Base-by-base conservation (phyloP, 2,888 invertebrate species). In the Hydrotaea cyrtoneurina region DNA sequence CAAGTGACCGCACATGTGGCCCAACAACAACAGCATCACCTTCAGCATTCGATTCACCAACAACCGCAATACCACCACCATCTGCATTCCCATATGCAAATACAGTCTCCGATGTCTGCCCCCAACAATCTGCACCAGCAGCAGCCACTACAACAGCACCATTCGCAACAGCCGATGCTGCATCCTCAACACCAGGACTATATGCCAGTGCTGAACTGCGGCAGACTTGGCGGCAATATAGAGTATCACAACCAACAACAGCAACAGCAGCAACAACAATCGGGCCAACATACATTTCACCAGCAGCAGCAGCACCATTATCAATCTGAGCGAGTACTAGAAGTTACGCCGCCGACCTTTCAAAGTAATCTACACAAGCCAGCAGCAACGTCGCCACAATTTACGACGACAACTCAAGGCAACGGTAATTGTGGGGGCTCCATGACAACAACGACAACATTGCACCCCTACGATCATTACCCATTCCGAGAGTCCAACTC, bases 401-500 rank as follows among this genome's bases (percentile, higher is more conserved):
- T 50, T 59, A 71, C 19, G 17, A 19, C 74, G 73, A 71, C 80
- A 53, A 78, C 77, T 64, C 73, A 64, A 59, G 85, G 74, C 86
- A 87, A 57, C 83, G 87, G 84, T 86, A 89, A 87, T 85, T 90
- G 91, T 88, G 88, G 87, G 26, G n/a, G 88, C 73, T 78, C 87
- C 75, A 78, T 88, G 73, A 82, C 88, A 86, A 66, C 85, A 72
- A 50, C 86, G 26, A 21, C 77, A 83, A 86, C 87, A 85, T 81
- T 92, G 72, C 92, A 92, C 88, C 92, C 92, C 2, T 92, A 92
- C 83, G 92, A 92, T 85, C 92, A 92, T 85, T 92, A 90, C 91
- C 93, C 88, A 79, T 93, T 91, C 86, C 91, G 90, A 86, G 92
- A 92, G 87, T 86, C 90, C 59, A 92, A 92, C 69, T 94, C 94